Conservation (phyloP, 1,140 invertebrate genomes). For the Cydia strobilella region DNA sequence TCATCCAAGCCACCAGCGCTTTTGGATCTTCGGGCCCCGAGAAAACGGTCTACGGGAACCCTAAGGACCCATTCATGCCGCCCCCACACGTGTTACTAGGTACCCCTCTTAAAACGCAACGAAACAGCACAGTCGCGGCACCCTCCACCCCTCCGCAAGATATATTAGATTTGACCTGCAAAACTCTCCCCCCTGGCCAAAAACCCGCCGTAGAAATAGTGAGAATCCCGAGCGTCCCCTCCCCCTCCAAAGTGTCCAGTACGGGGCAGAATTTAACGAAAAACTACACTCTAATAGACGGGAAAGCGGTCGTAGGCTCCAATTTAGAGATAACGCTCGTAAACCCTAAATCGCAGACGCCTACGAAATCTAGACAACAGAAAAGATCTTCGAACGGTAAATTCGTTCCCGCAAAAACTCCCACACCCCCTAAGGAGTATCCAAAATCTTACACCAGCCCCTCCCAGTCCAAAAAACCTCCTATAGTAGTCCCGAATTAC, state of each 20-base stretch:
- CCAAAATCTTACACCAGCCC: constrained; percentile 49
- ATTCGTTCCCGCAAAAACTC: constrained; percentile 69
- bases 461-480: constrained; percentile 49
- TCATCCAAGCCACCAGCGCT: constrained; percentile 84
- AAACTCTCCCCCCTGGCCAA: constrained; percentile 52
- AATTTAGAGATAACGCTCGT: constrained; percentile 84
- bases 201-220: constrained; percentile 78
- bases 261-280: constrained; percentile 68
- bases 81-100: constrained; percentile 72
- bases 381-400: constrained; percentile 73
- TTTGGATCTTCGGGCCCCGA: constrained; percentile 82
- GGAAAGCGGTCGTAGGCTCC: constrained; percentile 73
- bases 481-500: constrained; percentile 63
- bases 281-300: constrained; percentile 65
- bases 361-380: constrained; percentile 57
- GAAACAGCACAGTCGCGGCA: constrained; percentile 38
- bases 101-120: constrained; percentile 58
- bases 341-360: constrained; percentile 61
- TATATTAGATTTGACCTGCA: constrained; percentile 78
- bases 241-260: constrained; percentile 45
- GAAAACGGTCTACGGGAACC: constrained; percentile 85
- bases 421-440: constrained; percentile 59
- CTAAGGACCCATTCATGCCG: constrained; percentile 82
- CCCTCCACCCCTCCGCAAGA: constrained; percentile 59
- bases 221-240: constrained; percentile 58